Evolutionary conservation across 64 coral and sea anemone genomes (phyloP).

Genomic region (Porites lutea): DNA sequence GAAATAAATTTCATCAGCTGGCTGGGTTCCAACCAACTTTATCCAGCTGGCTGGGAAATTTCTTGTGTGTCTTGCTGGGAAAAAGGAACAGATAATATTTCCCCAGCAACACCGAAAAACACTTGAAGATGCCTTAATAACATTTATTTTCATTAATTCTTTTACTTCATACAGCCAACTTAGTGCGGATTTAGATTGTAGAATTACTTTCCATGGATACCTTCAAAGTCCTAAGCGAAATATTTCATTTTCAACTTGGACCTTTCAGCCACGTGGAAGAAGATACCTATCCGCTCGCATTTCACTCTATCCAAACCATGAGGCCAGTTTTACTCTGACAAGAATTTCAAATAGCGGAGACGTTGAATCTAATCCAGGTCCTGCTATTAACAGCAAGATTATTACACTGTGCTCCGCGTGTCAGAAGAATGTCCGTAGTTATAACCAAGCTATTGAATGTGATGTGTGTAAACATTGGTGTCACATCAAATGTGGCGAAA

Average conservation of each 20-base stretch:
- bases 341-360: background rate
- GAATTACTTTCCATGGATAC: background rate
- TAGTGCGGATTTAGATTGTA: background rate
- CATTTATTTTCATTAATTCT: background rate
- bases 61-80: no score
- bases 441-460: background rate
- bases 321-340: background rate
- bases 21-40: no score
- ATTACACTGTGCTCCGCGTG: background rate
- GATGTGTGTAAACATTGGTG: background rate
- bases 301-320: background rate
- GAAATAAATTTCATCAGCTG: no score
- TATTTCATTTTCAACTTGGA: background rate
- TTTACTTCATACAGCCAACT: background rate
- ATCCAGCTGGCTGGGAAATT: no score
- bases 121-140: no score
- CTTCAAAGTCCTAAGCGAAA: background rate
- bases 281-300: background rate
- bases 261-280: background rate
- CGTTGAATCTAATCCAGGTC: background rate
- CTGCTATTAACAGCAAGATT: background rate
- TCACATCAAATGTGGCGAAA: slow-evolving; percentile 12
- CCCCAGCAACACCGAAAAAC: no score
- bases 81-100: no score
- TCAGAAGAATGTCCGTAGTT: background rate